phyloP scores from a whole-genome alignment of 1,140 invertebrate genomes.

The Tetramorium simillimum region DNA sequence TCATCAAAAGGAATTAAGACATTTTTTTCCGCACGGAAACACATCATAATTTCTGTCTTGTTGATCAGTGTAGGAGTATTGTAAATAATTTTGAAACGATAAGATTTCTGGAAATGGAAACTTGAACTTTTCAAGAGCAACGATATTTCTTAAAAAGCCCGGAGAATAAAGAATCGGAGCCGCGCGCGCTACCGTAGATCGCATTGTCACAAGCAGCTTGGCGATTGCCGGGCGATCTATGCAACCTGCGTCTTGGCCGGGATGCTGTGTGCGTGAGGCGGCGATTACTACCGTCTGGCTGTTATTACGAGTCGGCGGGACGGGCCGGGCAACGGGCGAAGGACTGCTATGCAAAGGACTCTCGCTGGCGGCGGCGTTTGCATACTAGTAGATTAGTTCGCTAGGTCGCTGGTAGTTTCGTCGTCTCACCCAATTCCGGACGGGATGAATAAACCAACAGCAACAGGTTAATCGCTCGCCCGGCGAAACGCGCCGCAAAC shows the following conservation, averaged over 20 bases:
- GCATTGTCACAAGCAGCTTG: background rate
- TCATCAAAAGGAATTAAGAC: background rate
- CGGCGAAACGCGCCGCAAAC: slow-evolving; percentile 63
- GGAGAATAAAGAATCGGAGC: background rate
- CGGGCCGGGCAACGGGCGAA: background rate
- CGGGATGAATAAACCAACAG: slow-evolving; percentile 63
- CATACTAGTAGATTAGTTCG: slow-evolving; percentile 66
- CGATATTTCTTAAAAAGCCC: too few species aligned
- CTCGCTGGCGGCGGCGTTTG: slow-evolving; percentile 55
- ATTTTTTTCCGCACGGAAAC: background rate
- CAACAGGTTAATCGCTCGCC: slow-evolving; percentile 70
- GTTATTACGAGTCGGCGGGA: slow-evolving; percentile 52
- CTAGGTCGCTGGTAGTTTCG: slow-evolving; percentile 54
- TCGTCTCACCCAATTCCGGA: slow-evolving; percentile 61
- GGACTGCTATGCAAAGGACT: slow-evolving; percentile 40
- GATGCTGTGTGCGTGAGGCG: background rate
- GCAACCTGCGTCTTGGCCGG: background rate
- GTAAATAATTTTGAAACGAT: background rate
- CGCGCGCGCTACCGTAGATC: background rate
- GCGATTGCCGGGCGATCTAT: background rate
- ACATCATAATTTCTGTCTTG: background rate
- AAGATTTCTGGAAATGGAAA: background rate
- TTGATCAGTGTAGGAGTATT: background rate
- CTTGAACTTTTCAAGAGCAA: background rate
- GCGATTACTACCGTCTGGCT: slow-evolving; percentile 40